Conservation (phyloP, 2,888 invertebrate species). For the Pterostichus madidus region DNA sequence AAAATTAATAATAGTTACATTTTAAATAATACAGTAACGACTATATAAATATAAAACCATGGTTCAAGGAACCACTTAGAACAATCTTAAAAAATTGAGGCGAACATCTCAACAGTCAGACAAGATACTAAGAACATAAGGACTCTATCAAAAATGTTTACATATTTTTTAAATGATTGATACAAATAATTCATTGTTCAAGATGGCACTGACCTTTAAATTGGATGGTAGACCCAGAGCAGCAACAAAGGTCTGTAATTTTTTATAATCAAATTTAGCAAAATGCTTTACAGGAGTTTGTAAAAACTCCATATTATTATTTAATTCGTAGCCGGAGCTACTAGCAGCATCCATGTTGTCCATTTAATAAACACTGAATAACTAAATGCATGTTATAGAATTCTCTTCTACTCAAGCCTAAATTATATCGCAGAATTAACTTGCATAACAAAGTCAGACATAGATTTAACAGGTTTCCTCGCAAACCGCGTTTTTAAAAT, state of each 20-base stretch:
- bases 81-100: no score
- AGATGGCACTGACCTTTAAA: slow-evolving; percentile 32
- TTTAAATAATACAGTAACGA: no score
- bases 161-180: no score
- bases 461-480: background rate
- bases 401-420: background rate
- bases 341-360: background rate
- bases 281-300: slow-evolving; percentile 24
- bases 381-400: background rate
- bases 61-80: no score
- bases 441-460: slow-evolving; percentile 17
- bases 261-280: slow-evolving; percentile 33
- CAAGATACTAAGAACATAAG: no score
- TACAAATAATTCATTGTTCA: no score
- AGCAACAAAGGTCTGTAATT: slow-evolving; percentile 26
- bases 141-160: no score
- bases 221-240: slow-evolving; percentile 33
- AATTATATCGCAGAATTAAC: slow-evolving; percentile 16
- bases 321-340: background rate
- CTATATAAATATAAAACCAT: no score
- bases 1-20: no score
- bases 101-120: no score
- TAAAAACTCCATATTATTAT: slow-evolving; percentile 19
- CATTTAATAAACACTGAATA: slow-evolving; percentile 15
- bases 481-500: background rate